Conservation (phyloP, 2,888 invertebrate species). For the Therioaphis trifolii region DNA sequence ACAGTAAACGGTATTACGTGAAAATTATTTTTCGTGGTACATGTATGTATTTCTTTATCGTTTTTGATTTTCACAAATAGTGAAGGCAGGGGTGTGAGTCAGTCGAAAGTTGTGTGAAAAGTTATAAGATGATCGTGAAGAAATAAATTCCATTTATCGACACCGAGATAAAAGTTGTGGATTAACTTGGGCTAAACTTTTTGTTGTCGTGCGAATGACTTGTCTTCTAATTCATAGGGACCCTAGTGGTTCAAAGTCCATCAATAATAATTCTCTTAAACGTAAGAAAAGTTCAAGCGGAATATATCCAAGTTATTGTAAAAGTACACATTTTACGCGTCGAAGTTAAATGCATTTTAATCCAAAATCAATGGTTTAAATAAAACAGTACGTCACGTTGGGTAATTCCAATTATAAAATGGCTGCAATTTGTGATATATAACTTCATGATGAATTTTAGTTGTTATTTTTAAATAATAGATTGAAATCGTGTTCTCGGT, state of each 20-base stretch:
- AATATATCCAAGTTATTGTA: slow-evolving; percentile 33
- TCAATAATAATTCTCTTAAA: slow-evolving; percentile 45
- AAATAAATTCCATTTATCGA: slow-evolving; percentile 57
- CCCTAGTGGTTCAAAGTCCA: slow-evolving; percentile 33
- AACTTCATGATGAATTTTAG: too few species aligned
- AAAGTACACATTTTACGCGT: neutral
- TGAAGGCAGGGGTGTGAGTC: neutral
- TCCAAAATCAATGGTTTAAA: too few species aligned
- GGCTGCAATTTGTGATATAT: too few species aligned
- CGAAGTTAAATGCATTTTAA: neutral
- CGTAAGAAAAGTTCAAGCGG: slow-evolving; percentile 22
- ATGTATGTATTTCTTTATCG: neutral
- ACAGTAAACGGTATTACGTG: neutral
- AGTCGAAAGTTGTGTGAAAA: slow-evolving; percentile 15
- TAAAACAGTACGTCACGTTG: too few species aligned
- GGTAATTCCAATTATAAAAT: too few species aligned
- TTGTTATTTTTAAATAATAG: too few species aligned
- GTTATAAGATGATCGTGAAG: neutral
- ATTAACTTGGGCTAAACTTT: slow-evolving; percentile 48
- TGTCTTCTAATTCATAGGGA: slow-evolving; percentile 44
- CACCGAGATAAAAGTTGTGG: slow-evolving; percentile 47
- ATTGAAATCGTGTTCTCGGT: too few species aligned
- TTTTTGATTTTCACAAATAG: neutral
- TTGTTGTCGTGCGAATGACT: slow-evolving; percentile 18
- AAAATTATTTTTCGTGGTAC: neutral